These are phyloP conservation scores for Miniopterus natalensis DNA, from an alignment of 2,113 vertebrate species.

Conservation along the genomic window DNA sequence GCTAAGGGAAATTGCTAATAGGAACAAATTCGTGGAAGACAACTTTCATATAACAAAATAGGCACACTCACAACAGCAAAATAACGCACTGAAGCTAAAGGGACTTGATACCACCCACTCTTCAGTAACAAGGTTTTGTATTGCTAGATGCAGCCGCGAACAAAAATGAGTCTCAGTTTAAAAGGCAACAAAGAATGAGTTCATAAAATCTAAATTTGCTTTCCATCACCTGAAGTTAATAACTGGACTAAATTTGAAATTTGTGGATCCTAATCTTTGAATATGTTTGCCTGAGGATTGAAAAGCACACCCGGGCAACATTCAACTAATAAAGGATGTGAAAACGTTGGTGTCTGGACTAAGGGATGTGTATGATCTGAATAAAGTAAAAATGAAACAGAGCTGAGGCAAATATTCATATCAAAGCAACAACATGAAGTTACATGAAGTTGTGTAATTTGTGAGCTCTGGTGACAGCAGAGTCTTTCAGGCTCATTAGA, in stretches of 20 bases:
- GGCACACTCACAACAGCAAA: slow-evolving; percentile 14
- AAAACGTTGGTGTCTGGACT: neutral
- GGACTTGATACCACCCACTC: neutral
- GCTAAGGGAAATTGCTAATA: neutral
- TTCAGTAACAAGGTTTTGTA: neutral
- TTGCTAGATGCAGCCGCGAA: slow-evolving; percentile 16
- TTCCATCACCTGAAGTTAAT: neutral
- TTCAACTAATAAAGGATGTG: neutral
- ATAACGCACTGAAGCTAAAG: neutral
- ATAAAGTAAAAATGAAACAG: neutral
- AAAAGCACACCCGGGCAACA: neutral
- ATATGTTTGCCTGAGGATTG: neutral
- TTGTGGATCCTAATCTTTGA: neutral
- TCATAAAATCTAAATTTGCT: slow-evolving; percentile 50
- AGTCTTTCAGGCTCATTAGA: neutral
- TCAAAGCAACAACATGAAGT: neutral
- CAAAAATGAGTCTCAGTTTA: slow-evolving; percentile 53
- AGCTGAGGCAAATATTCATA: neutral
- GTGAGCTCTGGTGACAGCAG: neutral
- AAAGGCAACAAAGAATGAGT: neutral
- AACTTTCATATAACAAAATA: slow-evolving; percentile 52
- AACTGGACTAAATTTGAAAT: neutral
- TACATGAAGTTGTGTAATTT: neutral
- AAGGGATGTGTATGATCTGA: neutral
- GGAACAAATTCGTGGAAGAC: neutral